A percentile compares a stretch with the other conserved stretches of the same genome.
Evolutionary conservation across 2,888 invertebrate genomes (phyloP).

Genomic region (Nephrotoma guestfalica): DNA sequence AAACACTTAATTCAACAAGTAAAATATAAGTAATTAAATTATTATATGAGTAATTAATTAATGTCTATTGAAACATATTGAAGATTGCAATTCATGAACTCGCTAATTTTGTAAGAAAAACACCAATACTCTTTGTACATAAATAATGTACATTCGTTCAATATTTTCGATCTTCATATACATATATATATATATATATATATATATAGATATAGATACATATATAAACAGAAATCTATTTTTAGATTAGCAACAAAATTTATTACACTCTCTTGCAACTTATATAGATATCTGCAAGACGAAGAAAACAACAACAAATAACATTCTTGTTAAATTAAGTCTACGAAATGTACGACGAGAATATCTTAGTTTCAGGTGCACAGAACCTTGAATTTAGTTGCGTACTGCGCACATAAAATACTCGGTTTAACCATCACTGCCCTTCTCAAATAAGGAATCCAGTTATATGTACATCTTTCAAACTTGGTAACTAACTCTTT

Average conservation of each 20-base stretch:
- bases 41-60: not conserved
- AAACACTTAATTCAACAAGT: not conserved
- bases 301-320: not conserved
- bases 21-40: not conserved
- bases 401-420: not conserved
- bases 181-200: too few species aligned
- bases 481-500: not conserved
- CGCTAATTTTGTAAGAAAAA: not conserved
- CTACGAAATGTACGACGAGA: not conserved
- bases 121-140: not conserved
- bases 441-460: not conserved
- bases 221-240: not conserved
- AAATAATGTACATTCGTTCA: not conserved
- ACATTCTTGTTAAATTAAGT: not conserved
- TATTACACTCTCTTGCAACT: not conserved
- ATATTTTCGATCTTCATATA: too few species aligned
- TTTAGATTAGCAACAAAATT: not conserved
- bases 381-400: not conserved
- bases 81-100: not conserved
- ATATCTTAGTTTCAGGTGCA: not conserved
- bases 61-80: not conserved
- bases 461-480: not conserved
- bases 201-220: too few species aligned
- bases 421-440: not conserved
- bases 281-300: not conserved